Conservation (phyloP, 2,888 invertebrate genomes). For the Mythimna vitellina region DNA sequence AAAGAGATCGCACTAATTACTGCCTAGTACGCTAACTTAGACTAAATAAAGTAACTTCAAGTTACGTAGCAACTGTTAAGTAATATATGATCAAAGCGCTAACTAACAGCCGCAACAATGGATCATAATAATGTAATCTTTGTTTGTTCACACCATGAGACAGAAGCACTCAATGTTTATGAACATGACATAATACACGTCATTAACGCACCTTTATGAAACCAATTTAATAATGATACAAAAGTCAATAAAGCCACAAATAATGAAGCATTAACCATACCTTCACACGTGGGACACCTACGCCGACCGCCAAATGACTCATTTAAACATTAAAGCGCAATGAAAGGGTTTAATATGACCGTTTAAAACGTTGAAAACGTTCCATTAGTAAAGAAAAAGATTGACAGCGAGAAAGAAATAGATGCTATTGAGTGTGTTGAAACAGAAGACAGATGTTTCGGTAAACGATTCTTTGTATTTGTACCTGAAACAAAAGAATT, state of each 20-base stretch:
- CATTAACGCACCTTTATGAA: conserved; percentile 28
- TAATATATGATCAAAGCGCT: conserved; percentile 23
- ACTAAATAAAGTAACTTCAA: conserved; percentile 28
- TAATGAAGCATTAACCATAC: conserved; percentile 24
- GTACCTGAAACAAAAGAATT: conserved; percentile 55
- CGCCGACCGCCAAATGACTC: conserved; percentile 48
- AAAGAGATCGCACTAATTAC: conserved; percentile 37
- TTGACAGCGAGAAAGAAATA: conserved; percentile 15
- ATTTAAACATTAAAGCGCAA: conserved; percentile 38
- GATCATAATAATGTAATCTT: conserved; percentile 26
- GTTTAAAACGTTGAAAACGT: conserved; percentile 19
- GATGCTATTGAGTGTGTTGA: background rate
- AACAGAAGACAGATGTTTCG: background rate
- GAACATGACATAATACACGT: conserved; percentile 21
- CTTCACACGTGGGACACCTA: conserved; percentile 41
- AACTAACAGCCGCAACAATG: conserved; percentile 29
- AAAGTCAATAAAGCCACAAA: conserved; percentile 40
- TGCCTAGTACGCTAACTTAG: conserved; percentile 8
- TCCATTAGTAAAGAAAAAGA: conserved; percentile 6
- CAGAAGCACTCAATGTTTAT: conserved; percentile 1
- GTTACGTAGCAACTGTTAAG: conserved; percentile 30
- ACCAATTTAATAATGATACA: conserved; percentile 36
- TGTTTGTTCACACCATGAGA: conserved; percentile 4
- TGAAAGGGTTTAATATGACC: conserved; percentile 39
- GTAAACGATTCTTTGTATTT: conserved; percentile 2